Base-by-base conservation (phyloP, 2,113 vertebrate species). In the Ictalurus furcatus region DNA sequence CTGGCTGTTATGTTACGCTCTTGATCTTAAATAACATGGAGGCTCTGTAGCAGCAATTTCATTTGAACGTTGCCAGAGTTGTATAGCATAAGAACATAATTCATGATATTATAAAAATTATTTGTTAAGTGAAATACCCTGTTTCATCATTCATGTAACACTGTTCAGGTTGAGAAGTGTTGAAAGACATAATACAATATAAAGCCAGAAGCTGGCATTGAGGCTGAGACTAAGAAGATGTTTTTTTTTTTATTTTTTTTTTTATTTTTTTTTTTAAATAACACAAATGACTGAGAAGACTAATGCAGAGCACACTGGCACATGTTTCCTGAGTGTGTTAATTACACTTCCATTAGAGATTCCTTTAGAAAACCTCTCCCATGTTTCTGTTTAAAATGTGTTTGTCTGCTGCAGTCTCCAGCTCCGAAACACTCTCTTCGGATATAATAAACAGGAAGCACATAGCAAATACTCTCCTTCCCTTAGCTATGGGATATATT, bases 41-140 rank as follows among this genome's bases (percentile, higher is more conserved):
- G 79, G 79, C 78, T 81, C 78, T 81, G n/a, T 52, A 30, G 78
- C 52, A 81, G 80, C 30, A 59, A 82, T 37, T 21, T 37, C 16
- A 58, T 56, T 21, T 58, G n/a, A 82, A 59, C n/a, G 6, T 37
- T 61, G 61, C 48, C 11, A 13, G 34, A 37, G 11, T 11, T 54
- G 0, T 79, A 9, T 40, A 2, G 17, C 34, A 40, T 30, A 30
- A 71, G 12, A 13, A 78, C 74, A 78, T 52, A 2, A 78, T 78
- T 56, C 6, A 30, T 30, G 52, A 56, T 30, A 17, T 44, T 52
- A 6, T 48, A 14, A 28, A 4, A 48, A 34, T 58, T 9, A 58
- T 58, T 58, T 34, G 16, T 59, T 1, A 30, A 8, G 28, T 40
- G n/a, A 63, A 84, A 84, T 40, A 44, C 34, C 21, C 54, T 6